These are phyloP conservation scores for Drosophila basisetae DNA, from an alignment of 2,888 invertebrate species.

Conservation along the genomic window DNA sequence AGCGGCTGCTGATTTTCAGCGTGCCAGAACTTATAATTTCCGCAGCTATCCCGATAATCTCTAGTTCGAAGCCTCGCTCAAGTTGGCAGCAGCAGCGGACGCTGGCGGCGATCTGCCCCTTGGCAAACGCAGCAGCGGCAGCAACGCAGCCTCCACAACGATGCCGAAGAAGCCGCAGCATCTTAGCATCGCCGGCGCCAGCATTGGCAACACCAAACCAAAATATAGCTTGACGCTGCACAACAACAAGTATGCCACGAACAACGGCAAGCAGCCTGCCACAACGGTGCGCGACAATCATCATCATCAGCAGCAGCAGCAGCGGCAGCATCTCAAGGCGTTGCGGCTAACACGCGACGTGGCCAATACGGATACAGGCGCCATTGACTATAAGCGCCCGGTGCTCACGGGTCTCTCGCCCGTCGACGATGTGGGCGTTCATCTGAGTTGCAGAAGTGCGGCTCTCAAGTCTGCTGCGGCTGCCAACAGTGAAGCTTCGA, in stretches of 20 bases:
- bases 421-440: constrained; percentile 62
- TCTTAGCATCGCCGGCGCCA: constrained; percentile 57
- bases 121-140: constrained; percentile 20
- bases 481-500: constrained; percentile 64
- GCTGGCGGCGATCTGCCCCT: constrained; percentile 28
- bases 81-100: constrained; percentile 64
- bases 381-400: constrained; percentile 63
- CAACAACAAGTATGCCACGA: constrained; percentile 65
- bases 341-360: constrained; percentile 68
- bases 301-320: constrained; percentile 66
- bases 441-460: constrained; percentile 48
- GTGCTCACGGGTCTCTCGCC: constrained; percentile 51
- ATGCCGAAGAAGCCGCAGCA: constrained; percentile 81
- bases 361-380: constrained; percentile 24
- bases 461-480: constrained; percentile 28
- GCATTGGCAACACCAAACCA: constrained; percentile 48
- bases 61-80: constrained; percentile 83
- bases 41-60: constrained; percentile 85
- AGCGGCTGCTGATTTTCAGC: constrained; percentile 82
- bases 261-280: constrained; percentile 33
- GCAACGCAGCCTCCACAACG: constrained; percentile 53
- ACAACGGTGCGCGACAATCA: constrained; percentile 62
- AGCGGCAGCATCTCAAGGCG: constrained; percentile 72
- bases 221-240: constrained; percentile 80
- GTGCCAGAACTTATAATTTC: constrained; percentile 84